Conservation (phyloP, 2,888 invertebrate genomes). For the Diaprepes abbreviatus region DNA sequence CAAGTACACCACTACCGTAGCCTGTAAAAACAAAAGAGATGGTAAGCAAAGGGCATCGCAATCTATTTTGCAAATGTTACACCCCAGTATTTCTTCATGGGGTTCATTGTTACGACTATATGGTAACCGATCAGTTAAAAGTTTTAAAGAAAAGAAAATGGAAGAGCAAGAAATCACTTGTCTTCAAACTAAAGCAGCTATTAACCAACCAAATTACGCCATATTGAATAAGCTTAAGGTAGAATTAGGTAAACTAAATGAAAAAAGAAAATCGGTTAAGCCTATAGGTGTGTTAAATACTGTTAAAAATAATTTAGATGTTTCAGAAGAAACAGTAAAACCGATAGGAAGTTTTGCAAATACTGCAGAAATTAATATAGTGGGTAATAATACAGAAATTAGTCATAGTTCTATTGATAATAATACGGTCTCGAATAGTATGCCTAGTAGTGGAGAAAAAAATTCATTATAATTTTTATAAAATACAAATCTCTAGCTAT, state of each 20-base stretch:
- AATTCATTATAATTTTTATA: not conserved
- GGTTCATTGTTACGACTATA: constrained; percentile 94
- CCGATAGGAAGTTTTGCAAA: not conserved
- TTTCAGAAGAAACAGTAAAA: not conserved
- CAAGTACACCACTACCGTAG: constrained; percentile 79
- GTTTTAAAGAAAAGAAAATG: constrained; percentile 91
- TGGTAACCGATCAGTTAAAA: constrained; percentile 91
- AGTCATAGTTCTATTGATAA: not conserved
- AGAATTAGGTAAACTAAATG: constrained; percentile 79
- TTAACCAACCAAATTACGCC: constrained; percentile 92
- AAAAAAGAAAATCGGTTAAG: constrained; percentile 70
- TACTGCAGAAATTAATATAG: not conserved
- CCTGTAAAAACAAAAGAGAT: constrained; percentile 96
- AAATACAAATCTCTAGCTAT: no score
- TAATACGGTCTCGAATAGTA: not conserved
- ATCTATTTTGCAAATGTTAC: constrained; percentile 90
- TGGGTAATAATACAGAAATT: constrained; percentile 1
- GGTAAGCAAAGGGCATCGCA: constrained; percentile 98
- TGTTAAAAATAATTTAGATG: constrained; percentile 71
- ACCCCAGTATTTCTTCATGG: constrained; percentile 96
- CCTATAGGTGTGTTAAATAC: constrained; percentile 74
- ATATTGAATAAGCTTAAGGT: constrained; percentile 83
- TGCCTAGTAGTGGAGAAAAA: not conserved
- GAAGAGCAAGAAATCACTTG: constrained; percentile 94
- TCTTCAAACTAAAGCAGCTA: constrained; percentile 88